Percentiles rank a stretch among this genome's conserved stretches.
These are phyloP conservation scores for Cryptophagus acutangulus DNA, from an alignment of 2,888 invertebrate species.

Conservation along the genomic window DNA sequence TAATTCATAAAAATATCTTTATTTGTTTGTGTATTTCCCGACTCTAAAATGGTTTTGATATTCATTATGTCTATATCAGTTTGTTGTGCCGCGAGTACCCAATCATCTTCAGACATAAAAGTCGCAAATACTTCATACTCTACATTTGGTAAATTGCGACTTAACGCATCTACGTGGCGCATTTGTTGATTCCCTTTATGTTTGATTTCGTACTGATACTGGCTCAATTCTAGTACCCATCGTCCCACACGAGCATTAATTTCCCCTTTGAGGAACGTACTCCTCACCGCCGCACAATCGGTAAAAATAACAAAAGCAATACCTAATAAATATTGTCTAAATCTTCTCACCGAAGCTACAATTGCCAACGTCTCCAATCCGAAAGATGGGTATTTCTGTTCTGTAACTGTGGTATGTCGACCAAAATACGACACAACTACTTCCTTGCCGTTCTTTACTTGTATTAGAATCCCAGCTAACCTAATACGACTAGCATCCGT, in stretches of 20 bases:
- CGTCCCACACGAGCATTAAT: slow-evolving; percentile 13
- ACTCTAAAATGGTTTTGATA: too few relatives aligned
- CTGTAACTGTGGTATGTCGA: slow-evolving; percentile 25
- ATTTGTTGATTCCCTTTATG: slow-evolving; percentile 10
- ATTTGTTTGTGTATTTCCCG: too few relatives aligned
- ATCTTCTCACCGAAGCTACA: slow-evolving; percentile 14
- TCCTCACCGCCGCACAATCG: slow-evolving; percentile 17
- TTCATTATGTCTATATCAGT: slow-evolving; percentile 8
- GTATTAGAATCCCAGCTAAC: slow-evolving; percentile 14
- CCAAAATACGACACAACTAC: slow-evolving; percentile 32
- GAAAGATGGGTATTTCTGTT: slow-evolving; percentile 22
- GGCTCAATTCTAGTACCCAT: slow-evolving; percentile 13
- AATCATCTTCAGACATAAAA: slow-evolving; percentile 14
- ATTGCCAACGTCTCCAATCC: slow-evolving; percentile 21
- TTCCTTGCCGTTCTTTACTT: slow-evolving; percentile 15
- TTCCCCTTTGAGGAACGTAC: slow-evolving; percentile 14
- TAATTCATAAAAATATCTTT: too few relatives aligned
- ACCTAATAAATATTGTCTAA: slow-evolving; percentile 14
- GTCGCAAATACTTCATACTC: not conserved
- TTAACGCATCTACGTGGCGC: slow-evolving; percentile 15
- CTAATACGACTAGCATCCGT: slow-evolving; percentile 15
- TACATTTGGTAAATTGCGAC: slow-evolving; percentile 12
- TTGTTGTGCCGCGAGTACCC: slow-evolving; percentile 16
- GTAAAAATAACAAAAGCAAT: slow-evolving; percentile 16
- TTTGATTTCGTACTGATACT: slow-evolving; percentile 9